These are phyloP conservation scores for Holothuria glaberrima DNA, from an alignment of 35 echinoderm and acorn worm species.

Conservation along the genomic window DNA sequence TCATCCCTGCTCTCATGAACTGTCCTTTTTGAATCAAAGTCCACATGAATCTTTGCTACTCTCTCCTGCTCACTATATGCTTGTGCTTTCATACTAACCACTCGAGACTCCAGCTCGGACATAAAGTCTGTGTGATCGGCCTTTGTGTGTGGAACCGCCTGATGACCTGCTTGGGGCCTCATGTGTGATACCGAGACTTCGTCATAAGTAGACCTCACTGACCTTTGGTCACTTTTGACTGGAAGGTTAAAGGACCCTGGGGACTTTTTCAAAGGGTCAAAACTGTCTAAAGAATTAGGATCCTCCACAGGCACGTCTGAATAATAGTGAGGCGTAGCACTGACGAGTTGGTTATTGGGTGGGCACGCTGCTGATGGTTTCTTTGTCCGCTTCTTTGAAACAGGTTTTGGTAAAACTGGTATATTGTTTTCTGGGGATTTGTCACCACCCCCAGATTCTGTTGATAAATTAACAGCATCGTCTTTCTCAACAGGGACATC, in stretches of 20 bases:
- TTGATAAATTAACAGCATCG: neutral
- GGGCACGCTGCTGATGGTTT: conserved; percentile 35
- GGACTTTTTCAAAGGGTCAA: conserved; percentile 61
- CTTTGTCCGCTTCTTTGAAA: conserved; percentile 38
- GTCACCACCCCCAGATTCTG: too few relatives aligned
- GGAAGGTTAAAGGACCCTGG: neutral
- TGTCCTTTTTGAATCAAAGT: neutral
- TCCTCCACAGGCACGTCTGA: conserved; percentile 54
- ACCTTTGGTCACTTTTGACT: neutral
- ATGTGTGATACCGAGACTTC: neutral
- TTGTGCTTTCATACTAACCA: neutral
- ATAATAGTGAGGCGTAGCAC: conserved; percentile 17
- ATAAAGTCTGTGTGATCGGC: neutral
- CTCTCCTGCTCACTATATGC: neutral
- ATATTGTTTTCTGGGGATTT: neutral
- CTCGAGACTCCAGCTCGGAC: conserved; percentile 5
- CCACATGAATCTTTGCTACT: neutral
- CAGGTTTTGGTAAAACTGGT: conserved; percentile 48
- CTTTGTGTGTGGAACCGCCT: neutral
- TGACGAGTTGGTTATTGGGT: conserved; percentile 29
- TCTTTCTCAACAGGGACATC: conserved; percentile 77
- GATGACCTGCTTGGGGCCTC: neutral
- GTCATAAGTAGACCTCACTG: neutral
- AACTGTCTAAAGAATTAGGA: conserved; percentile 46
- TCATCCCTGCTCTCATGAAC: conserved; percentile 34